phyloP scores from a whole-genome alignment of 2,888 invertebrate genomes.

The Agrilus cyanescens region DNA sequence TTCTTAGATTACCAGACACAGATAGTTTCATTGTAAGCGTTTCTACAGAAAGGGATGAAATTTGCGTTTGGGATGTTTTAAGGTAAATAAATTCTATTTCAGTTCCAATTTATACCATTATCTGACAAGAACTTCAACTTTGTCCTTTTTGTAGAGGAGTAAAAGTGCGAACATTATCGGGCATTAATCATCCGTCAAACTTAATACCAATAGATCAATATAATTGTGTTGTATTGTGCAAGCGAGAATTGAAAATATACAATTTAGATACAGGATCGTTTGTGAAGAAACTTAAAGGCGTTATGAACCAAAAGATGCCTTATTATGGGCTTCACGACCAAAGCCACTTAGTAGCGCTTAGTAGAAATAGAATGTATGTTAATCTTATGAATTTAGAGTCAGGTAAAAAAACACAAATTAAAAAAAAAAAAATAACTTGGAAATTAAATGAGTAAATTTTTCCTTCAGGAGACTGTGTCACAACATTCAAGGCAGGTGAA shows the following conservation, averaged over 20 bases:
- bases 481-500: conserved; percentile 84
- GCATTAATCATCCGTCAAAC: conserved; percentile 66
- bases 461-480: conserved; percentile 57
- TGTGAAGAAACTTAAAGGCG: conserved; percentile 64
- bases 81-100: conserved; percentile 29
- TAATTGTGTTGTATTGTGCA: conserved; percentile 68
- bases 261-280: conserved; percentile 66
- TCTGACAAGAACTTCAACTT: background rate
- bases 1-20: conserved; percentile 50
- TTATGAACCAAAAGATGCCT: conserved; percentile 90
- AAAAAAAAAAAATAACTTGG: background rate
- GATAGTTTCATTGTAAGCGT: conserved; percentile 65
- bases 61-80: conserved; percentile 70
- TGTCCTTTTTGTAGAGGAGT: conserved; percentile 38
- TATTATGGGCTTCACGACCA: conserved; percentile 75
- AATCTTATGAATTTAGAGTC: conserved; percentile 75
- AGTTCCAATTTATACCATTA: conserved; percentile 1
- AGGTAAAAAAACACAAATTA: conserved; percentile 36
- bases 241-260: conserved; percentile 68
- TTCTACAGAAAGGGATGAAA: conserved; percentile 61
- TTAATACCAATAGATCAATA: conserved; percentile 65
- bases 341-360: conserved; percentile 68
- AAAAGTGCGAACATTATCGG: conserved; percentile 56
- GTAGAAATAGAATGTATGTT: conserved; percentile 80
- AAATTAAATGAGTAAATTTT: conserved; percentile 4